phyloP scores from a whole-genome alignment of 2,888 invertebrate genomes.

The Ariolimax columbianus region DNA sequence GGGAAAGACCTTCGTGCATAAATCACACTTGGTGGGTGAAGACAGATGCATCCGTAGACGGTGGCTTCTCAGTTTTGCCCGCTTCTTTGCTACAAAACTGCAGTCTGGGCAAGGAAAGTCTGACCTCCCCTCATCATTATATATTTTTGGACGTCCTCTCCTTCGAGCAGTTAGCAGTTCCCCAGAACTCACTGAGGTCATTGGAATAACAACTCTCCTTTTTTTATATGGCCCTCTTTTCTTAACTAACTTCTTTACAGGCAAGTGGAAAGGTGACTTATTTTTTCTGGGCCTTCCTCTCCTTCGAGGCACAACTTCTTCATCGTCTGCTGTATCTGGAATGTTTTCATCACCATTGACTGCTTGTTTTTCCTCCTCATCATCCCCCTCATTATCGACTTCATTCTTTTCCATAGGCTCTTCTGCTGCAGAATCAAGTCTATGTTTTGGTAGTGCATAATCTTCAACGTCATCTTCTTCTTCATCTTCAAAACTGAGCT shows the following conservation, averaged over 20 bases:
- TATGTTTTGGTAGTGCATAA: not conserved
- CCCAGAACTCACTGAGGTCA: not conserved
- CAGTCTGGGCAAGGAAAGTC: constrained; percentile 59
- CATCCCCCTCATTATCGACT: constrained; percentile 9
- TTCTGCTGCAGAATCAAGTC: not conserved
- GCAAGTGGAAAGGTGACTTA: constrained; percentile 20
- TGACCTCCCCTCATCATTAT: constrained; percentile 37
- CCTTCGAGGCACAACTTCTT: constrained; percentile 21
- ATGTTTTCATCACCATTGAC: constrained; percentile 49
- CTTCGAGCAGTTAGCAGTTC: constrained; percentile 6
- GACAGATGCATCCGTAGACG: constrained; percentile 57
- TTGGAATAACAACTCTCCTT: not conserved
- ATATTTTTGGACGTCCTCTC: constrained; percentile 50
- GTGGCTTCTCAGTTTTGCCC: constrained; percentile 58
- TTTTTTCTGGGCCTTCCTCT: constrained; percentile 47
- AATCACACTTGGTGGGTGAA: constrained; percentile 60
- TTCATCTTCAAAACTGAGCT: constrained; percentile 23
- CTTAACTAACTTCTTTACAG: constrained; percentile 28
- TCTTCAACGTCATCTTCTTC: constrained; percentile 17
- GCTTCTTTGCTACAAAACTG: constrained; percentile 59
- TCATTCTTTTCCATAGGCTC: not conserved
- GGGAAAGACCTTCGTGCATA: constrained; percentile 66
- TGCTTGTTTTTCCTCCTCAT: not conserved
- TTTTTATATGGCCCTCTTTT: constrained; percentile 15
- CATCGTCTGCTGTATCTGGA: constrained; percentile 3